These are phyloP conservation scores for Ibidorhyncha struthersii DNA, from an alignment of 2,113 vertebrate species.

Conservation along the genomic window DNA sequence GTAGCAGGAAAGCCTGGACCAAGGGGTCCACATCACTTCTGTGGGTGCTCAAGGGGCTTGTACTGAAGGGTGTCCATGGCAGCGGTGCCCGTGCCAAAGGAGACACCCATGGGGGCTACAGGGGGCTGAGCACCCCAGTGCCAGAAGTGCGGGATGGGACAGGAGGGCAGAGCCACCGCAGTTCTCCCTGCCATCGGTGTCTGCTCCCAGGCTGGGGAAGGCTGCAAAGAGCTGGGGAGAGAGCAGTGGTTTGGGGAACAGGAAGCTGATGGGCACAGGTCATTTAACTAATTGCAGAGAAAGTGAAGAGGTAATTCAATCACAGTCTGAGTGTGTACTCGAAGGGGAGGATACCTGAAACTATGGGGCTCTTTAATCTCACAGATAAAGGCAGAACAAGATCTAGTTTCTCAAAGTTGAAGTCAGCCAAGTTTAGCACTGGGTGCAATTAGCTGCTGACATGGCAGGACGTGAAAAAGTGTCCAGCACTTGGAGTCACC, in stretches of 20 bases:
- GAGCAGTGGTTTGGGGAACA: neutral
- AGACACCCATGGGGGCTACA: neutral
- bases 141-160: neutral
- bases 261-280: neutral
- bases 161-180: neutral
- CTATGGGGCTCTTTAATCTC: neutral
- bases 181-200: neutral
- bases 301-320: neutral
- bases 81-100: neutral
- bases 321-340: neutral
- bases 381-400: neutral
- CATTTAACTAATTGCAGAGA: neutral
- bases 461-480: neutral
- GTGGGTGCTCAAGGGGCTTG: neutral
- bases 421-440: neutral
- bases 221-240: neutral
- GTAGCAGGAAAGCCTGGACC: neutral
- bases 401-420: neutral
- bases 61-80: neutral
- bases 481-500: neutral
- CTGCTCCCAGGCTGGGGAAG: fast-evolving
- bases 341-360: neutral
- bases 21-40: neutral
- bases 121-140: neutral
- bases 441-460: neutral